Base-by-base conservation (phyloP, 2,888 invertebrate species). In the Leucania comma region DNA sequence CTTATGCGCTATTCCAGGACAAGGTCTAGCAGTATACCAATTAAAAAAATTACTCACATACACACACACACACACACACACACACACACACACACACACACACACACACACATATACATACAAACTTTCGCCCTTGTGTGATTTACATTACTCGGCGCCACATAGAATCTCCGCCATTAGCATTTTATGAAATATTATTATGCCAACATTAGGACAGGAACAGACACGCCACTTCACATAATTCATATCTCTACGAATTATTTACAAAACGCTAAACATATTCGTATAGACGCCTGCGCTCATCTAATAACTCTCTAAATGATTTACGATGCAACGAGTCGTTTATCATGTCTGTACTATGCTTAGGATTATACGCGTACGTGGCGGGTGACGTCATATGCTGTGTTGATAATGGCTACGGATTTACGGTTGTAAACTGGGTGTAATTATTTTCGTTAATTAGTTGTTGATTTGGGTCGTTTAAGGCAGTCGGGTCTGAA, bases 251-350 rank as follows among this genome's bases (percentile, higher is more conserved):
- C 22, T 5, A 20, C 35, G 59, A 60, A 77, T 63, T 63, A 65
- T 60, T 61, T 65, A n/a, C 71, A 51, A 70, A 80, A 67, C 58
- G 48, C 58, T 50, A 72, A 64, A 69, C 79, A 63, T 42, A 69
- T 70, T 80, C 66, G 51, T 20, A 32, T 59, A 79, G 62, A 63
- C 78, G 67, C 67, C 32, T 24, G 62, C 51, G 77, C 60, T 57
- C 35, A 54, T 22, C 56, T 62, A 69, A 74, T 78, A 76, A 64
- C 61, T 71, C 81, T 35, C 60, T 56, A 59, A 68, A 81, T 66
- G 81, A 79, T 79, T 72, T 77, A 79, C 72, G 67, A 68, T 63
- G 65, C 51, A 72, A 56, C 64, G 42, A 42, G 9, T 57, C 72
- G 46, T 79, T 65, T 65, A 72, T 81, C 81, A 68, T 63, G 56